phyloP scores from a whole-genome alignment of 2,888 invertebrate genomes.

The Aspidiotus destructor region DNA sequence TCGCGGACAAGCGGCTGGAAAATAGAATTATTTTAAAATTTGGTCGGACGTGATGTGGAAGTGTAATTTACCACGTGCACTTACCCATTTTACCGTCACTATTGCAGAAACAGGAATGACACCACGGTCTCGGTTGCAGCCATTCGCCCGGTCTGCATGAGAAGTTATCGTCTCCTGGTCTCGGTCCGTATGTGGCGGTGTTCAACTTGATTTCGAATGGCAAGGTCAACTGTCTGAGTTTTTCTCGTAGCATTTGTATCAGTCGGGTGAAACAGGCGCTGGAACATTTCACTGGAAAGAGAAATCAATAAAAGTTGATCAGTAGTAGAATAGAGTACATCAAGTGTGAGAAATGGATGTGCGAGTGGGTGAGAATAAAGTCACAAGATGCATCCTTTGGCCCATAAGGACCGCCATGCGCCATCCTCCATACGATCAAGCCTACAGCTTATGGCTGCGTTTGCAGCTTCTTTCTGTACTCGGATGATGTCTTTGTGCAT shows the following conservation, averaged over 20 bases:
- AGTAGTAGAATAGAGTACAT: too few relatives aligned
- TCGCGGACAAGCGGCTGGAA: not conserved
- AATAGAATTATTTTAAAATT: not conserved
- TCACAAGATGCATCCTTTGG: too few relatives aligned
- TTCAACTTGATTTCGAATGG: not conserved
- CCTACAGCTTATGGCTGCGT: too few relatives aligned
- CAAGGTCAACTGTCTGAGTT: not conserved
- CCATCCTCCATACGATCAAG: too few relatives aligned
- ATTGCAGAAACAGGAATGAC: constrained; percentile 1
- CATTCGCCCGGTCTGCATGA: not conserved
- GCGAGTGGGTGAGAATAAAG: too few relatives aligned
- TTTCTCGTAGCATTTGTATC: not conserved
- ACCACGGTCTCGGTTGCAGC: constrained; percentile 1
- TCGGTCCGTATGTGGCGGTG: not conserved
- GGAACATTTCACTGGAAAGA: not conserved
- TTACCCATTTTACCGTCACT: constrained; percentile 1
- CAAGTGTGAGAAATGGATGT: too few relatives aligned
- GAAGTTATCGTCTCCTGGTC: not conserved
- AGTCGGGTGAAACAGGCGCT: not conserved
- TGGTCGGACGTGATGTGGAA: not conserved
- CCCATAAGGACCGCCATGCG: too few relatives aligned
- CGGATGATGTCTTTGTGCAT: too few relatives aligned
- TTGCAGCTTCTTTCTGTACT: too few relatives aligned
- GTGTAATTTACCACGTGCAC: not conserved
- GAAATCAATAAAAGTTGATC: too few relatives aligned